Conservation (phyloP, 1,140 invertebrate species). For the Lepidotrigona ventralis region DNA sequence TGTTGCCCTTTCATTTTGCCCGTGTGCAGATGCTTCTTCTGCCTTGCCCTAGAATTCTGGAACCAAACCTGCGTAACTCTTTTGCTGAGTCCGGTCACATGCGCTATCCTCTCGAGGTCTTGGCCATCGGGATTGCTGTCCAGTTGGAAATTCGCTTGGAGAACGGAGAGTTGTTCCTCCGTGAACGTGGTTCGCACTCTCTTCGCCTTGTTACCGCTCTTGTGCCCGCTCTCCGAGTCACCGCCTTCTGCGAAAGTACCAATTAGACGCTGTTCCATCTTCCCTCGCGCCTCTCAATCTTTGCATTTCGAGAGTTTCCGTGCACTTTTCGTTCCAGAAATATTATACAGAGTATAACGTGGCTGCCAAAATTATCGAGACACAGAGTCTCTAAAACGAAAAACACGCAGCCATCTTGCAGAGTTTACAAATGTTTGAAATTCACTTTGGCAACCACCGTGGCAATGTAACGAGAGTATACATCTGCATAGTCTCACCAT, state of each 20-base stretch:
- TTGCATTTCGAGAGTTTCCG: not conserved
- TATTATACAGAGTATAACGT: not conserved
- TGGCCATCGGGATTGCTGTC: slow-evolving; percentile 99
- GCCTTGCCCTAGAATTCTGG: slow-evolving; percentile 97
- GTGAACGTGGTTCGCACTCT: slow-evolving; percentile 98
- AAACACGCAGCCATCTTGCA: not conserved
- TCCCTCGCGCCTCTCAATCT: not conserved
- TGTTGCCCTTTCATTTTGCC: slow-evolving; percentile 86
- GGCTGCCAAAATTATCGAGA: too few relatives aligned
- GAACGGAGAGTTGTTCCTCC: slow-evolving; percentile 97
- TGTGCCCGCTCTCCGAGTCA: slow-evolving; percentile 90
- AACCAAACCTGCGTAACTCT: slow-evolving; percentile 99
- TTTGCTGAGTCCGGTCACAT: slow-evolving; percentile 97
- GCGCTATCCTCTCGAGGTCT: slow-evolving; percentile 98
- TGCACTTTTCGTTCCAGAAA: not conserved
- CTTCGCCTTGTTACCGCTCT: slow-evolving; percentile 95
- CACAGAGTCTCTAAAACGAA: too few relatives aligned
- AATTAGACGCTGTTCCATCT: not conserved
- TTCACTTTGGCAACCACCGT: not conserved
- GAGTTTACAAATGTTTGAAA: not conserved
- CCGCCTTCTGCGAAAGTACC: slow-evolving; percentile 84
- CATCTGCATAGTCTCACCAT: not conserved
- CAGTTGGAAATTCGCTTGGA: slow-evolving; percentile 98
- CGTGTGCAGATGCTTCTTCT: slow-evolving; percentile 98
- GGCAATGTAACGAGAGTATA: not conserved